Conservation (phyloP, 2,113 vertebrate species). For the Laterallus jamaicensis region DNA sequence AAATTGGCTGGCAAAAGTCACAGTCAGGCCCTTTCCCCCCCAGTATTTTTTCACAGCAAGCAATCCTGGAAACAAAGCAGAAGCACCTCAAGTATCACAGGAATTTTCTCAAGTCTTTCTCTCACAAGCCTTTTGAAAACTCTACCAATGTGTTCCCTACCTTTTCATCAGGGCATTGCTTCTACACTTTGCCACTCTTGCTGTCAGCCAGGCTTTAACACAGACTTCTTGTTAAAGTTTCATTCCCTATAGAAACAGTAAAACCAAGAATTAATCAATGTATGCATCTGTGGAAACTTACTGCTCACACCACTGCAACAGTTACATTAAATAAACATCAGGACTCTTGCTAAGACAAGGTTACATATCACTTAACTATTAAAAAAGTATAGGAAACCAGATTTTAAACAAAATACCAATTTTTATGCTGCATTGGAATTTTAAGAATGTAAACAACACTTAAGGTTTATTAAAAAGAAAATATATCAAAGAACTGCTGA, state of each 20-base stretch:
- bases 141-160: neutral
- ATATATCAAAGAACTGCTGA: neutral
- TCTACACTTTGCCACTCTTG: conserved; percentile 2
- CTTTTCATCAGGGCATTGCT: conserved; percentile 65
- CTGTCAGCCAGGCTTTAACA: conserved; percentile 23
- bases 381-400: neutral
- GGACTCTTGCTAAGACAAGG: neutral
- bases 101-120: neutral
- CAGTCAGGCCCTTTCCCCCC: neutral
- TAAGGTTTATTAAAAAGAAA: neutral
- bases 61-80: neutral
- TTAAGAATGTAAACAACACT: neutral
- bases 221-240: conserved; percentile 27
- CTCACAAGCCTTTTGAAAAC: neutral
- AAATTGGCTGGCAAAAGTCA: neutral
- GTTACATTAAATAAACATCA: neutral
- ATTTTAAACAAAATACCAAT: neutral
- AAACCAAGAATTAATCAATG: conserved; percentile 16
- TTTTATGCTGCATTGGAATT: neutral
- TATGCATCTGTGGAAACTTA: neutral
- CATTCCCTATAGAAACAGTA: conserved; percentile 54
- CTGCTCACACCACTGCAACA: neutral
- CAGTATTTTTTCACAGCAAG: neutral
- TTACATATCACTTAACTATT: neutral
- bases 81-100: neutral